Base-by-base conservation (phyloP, 2,888 invertebrate species). In the Lasioglossum calceatum region DNA sequence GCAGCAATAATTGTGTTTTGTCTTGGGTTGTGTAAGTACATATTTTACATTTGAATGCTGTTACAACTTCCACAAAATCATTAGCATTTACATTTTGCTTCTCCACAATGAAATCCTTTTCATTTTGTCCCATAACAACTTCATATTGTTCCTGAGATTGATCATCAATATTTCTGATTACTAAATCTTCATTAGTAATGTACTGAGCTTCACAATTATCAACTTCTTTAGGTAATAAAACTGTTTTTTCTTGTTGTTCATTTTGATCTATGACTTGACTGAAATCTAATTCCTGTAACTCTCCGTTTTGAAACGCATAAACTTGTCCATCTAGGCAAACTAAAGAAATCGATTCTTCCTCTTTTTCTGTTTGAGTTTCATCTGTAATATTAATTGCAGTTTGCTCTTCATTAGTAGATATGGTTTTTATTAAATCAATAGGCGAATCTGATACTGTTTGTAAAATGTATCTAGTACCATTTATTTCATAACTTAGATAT, bases 41-140 rank as follows among this genome's bases (percentile, higher is more conserved):
- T 87, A 96, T 95, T 92, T 96, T 96, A 93, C 96, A 96, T 89
- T 96, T 96, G 89, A 96, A 96, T 12, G 96, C 95, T 10, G 96
- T 95, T 5, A 96, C 96, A 67, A 96, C 95, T 92, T 96, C 96
- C 88, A 96, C 96, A 88, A 96, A 96, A 87, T 96, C 96, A 78
- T 95, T 95, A 75, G 95, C 89, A 86, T 94, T 93, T 61, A 94
- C 83, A 76, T 88, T 90, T 61, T 90, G 78, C 42, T 91, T 88
- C 16, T 85, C 88, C 10, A 82, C 72, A 36, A 88, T 71, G 50
- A 88, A 87, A 84, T 88, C 76, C 50, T 86, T 90, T 10, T 78
- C 80, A 72, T 78, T 78, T 58, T 91, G 85, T 10, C 82, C 80
- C 8, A 84, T 83, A 27, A 86, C 80, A 67, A 91, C 82, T 74